Evolutionary conservation across 1,140 invertebrate species (phyloP).

Genomic region (Thereuonema tuberculata): DNA sequence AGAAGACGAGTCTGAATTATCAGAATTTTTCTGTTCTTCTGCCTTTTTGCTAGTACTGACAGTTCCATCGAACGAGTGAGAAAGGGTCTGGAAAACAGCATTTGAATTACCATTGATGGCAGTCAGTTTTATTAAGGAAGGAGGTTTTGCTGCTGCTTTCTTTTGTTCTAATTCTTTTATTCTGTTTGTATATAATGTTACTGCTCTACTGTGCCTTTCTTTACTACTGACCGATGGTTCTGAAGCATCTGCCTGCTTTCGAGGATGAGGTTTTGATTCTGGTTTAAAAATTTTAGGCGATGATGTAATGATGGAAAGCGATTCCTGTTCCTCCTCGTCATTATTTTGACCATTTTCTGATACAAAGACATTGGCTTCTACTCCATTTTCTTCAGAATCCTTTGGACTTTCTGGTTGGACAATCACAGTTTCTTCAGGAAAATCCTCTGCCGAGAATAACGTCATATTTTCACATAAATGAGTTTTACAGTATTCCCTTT

Average conservation of each 20-base stretch:
- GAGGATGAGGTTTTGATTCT: background rate
- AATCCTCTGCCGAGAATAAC: slow-evolving; percentile 21
- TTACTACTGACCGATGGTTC: background rate
- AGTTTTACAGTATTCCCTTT: slow-evolving; percentile 55
- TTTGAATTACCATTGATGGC: background rate
- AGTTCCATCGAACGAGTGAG: background rate
- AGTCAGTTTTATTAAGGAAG: background rate
- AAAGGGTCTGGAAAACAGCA: background rate
- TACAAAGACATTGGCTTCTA: background rate
- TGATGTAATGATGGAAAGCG: background rate
- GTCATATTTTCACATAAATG: slow-evolving; percentile 31
- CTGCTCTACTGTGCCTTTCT: background rate
- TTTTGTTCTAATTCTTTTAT: background rate
- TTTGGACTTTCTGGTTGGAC: slow-evolving; percentile 15
- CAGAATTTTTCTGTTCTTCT: slow-evolving; percentile 1
- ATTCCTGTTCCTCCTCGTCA: background rate
- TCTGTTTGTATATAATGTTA: background rate
- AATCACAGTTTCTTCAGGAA: slow-evolving; percentile 15
- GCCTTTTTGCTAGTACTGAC: background rate
- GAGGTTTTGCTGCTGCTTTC: background rate
- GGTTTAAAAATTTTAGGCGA: slow-evolving; percentile 9
- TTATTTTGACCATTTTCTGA: background rate
- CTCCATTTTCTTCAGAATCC: background rate
- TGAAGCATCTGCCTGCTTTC: background rate
- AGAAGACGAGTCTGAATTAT: no score